Base-by-base conservation (phyloP, 2,888 invertebrate species). In the Carterocephalus palaemon region DNA sequence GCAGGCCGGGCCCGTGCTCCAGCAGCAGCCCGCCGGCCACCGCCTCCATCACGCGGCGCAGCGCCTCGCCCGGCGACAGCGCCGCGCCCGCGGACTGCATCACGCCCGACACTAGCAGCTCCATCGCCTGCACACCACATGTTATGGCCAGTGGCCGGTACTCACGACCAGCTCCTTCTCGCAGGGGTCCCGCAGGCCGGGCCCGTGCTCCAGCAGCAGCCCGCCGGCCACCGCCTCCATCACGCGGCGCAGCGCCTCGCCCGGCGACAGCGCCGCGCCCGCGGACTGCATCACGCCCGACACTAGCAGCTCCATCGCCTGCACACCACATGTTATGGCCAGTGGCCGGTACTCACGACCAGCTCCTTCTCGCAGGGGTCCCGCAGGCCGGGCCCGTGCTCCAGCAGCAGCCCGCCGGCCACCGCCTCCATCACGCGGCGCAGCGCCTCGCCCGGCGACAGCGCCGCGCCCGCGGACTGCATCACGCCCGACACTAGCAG, bases 161-260 rank as follows among this genome's bases (percentile, higher is more conserved):
- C 78, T 32, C 7, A 89, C 86, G 43, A 79, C 90, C 0, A 93
- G 91, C 37, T 98, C 98, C 82, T 98, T 98, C 87, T 99, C 99
- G 82, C 99, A 99, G 3, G 99, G 99, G 90, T 99, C 99, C 22
- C 95, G 88, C 48, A 99, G 88, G 49, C 98, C 98, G 48, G 97
- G 96, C 32, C 96, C 96, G 69, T 93, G 94, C 46, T 95, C 94
- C 47, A 98, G 90, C 61, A 98, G 88, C 65, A 98, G 90, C 23
- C 99, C 99, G 49, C 96, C 94, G 5, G 98, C 94, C 40, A 98
- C 91, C 31, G 97, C 96, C 89, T 99, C 99, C 90, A 99, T 92
- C 50, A 98, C 93, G 62, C 98, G 91, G 20, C 98, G 92, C 60
- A 99, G 89, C 43, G 97, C 97, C 85, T 98, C 98, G 43, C 98